A percentile compares a stretch with the other conserved stretches of the same genome.
Evolutionary conservation across 2,888 invertebrate genomes (phyloP).

Genomic region (Aspidiotus rigidus): DNA sequence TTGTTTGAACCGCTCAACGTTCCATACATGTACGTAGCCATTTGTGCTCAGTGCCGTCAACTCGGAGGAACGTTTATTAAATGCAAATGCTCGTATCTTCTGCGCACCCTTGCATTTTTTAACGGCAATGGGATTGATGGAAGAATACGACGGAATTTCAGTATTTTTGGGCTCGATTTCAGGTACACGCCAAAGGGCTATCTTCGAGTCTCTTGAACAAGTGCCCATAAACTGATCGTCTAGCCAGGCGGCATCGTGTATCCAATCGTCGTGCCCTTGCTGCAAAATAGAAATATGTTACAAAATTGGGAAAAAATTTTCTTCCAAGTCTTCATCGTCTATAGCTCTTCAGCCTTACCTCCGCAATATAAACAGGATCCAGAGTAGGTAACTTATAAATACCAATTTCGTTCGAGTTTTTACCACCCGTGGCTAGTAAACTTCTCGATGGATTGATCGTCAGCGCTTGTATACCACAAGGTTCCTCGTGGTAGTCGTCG

Average conservation of each 20-base stretch:
- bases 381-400: conserved; percentile 84
- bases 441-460: conserved; percentile 88
- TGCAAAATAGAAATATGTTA: background rate
- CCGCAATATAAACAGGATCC: conserved; percentile 88
- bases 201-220: conserved; percentile 81
- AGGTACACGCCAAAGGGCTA: conserved; percentile 77
- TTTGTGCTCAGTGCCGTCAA: conserved; percentile 84
- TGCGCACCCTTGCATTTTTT: conserved; percentile 71
- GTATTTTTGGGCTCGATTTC: conserved; percentile 46
- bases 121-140: conserved; percentile 52
- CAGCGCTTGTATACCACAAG: conserved; percentile 87
- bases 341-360: conserved; percentile 45
- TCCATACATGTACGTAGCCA: conserved; percentile 90
- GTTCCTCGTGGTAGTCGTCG: conserved; percentile 50
- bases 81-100: conserved; percentile 74
- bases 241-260: conserved; percentile 88
- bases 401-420: conserved; percentile 86
- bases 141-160: conserved; percentile 22
- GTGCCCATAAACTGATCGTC: conserved; percentile 92
- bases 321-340: background rate
- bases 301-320: background rate
- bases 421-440: conserved; percentile 80
- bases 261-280: conserved; percentile 82
- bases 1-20: conserved; percentile 77
- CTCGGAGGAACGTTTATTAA: conserved; percentile 75